Percentiles rank a stretch among this genome's conserved stretches.
Conservation (phyloP, 2,888 invertebrate species). For the Drosophila emarginata region DNA sequence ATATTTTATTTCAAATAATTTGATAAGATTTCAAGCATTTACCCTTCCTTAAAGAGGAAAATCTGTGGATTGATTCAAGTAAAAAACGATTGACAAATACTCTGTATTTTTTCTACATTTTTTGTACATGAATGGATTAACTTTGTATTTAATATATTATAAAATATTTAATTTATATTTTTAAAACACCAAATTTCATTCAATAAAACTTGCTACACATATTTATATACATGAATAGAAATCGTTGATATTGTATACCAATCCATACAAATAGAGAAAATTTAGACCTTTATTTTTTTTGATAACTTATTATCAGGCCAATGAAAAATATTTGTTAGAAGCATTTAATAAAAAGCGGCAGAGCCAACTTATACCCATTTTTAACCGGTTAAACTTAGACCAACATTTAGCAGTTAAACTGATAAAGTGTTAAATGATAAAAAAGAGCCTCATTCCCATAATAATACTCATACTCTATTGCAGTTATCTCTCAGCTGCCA, state of each 20-base stretch:
- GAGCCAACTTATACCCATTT: neutral
- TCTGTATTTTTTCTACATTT: neutral
- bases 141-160: too few species aligned
- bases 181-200: too few species aligned
- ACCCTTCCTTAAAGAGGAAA: neutral
- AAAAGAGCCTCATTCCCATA: constrained; percentile 40
- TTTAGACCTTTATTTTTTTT: too few species aligned
- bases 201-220: too few species aligned
- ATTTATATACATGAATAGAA: too few species aligned
- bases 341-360: neutral
- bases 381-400: neutral
- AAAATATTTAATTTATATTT: too few species aligned
- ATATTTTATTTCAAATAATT: neutral
- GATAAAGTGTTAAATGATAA: constrained; percentile 10
- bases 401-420: neutral
- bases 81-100: too few species aligned
- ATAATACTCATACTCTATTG: constrained; percentile 26
- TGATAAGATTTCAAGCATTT: neutral
- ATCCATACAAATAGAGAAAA: too few species aligned
- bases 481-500: constrained; percentile 64
- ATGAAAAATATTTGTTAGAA: neutral
- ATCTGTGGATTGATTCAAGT: too few species aligned
- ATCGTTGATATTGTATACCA: too few species aligned
- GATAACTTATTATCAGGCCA: constrained; percentile 1
- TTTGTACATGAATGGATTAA: too few species aligned